Conservation (phyloP, 2,797 vertebrate genomes). For the Helicolenus hilgendorfi region DNA sequence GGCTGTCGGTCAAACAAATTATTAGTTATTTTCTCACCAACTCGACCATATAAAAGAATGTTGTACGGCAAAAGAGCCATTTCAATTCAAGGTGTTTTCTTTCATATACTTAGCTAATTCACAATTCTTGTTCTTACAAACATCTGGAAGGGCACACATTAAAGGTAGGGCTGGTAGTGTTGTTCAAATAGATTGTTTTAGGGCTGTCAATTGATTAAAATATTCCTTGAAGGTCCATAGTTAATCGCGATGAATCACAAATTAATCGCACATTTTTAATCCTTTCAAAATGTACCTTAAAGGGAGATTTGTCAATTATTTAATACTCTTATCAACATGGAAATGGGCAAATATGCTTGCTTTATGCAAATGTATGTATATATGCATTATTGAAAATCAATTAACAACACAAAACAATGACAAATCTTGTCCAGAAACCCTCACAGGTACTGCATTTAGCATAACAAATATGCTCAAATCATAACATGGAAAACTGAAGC, state of each 20-base stretch:
- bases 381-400: no score
- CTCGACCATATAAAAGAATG: neutral
- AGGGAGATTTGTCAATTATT: no score
- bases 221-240: neutral
- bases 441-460: no score
- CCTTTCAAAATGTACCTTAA: no score
- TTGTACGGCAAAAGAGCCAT: neutral
- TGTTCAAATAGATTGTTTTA: neutral
- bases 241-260: neutral
- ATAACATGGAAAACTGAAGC: no score
- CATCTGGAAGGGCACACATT: neutral
- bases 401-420: no score
- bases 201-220: neutral
- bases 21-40: neutral
- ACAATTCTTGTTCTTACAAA: neutral
- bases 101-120: neutral
- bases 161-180: neutral
- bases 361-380: no score
- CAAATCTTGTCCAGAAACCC: no score
- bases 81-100: neutral
- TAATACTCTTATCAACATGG: no score
- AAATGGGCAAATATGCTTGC: no score
- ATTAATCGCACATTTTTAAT: no score
- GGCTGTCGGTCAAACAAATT: conserved; percentile 1
- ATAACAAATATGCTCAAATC: no score